phyloP scores from a whole-genome alignment of 2,888 invertebrate species.

The Sisyra nigra region DNA sequence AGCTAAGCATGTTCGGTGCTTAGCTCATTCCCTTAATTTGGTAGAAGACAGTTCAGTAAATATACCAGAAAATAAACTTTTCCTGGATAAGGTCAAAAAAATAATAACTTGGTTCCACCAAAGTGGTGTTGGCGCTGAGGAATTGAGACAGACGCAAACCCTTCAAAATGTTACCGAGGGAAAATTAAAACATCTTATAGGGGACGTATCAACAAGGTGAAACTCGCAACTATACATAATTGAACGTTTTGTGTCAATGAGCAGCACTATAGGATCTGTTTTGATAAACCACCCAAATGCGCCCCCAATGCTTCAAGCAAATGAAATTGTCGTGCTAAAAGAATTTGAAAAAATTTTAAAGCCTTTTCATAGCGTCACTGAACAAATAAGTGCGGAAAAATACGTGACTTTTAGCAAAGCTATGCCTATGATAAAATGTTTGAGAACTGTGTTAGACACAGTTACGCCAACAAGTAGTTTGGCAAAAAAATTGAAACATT shows the following conservation, averaged over 20 bases:
- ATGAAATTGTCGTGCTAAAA: constrained; percentile 16
- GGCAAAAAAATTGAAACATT: constrained; percentile 15
- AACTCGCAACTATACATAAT: constrained; percentile 13
- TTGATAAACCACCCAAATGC: constrained; percentile 15
- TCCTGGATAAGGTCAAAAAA: constrained; percentile 16
- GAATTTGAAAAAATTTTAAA: constrained; percentile 16
- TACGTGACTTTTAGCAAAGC: constrained; percentile 17
- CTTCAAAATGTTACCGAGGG: constrained; percentile 15
- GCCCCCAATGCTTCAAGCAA: constrained; percentile 16
- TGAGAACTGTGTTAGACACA: constrained; percentile 14
- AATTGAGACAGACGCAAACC: constrained; percentile 15
- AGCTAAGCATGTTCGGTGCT: constrained; percentile 13
- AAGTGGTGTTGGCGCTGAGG: constrained; percentile 15
- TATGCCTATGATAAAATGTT: constrained; percentile 15
- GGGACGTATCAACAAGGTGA: constrained; percentile 17
- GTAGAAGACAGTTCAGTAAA: constrained; percentile 14
- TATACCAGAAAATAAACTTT: constrained; percentile 13
- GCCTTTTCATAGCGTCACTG: constrained; percentile 16
- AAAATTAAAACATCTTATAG: constrained; percentile 16
- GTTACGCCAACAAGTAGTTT: constrained; percentile 14
- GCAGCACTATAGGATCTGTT: constrained; percentile 13
- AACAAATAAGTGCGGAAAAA: too few species aligned
- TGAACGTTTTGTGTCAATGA: constrained; percentile 11
- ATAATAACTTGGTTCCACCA: constrained; percentile 16
- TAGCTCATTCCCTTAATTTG: constrained; percentile 16